phyloP scores from a whole-genome alignment of 2,888 invertebrate species.

The Dendrolimus houi region DNA sequence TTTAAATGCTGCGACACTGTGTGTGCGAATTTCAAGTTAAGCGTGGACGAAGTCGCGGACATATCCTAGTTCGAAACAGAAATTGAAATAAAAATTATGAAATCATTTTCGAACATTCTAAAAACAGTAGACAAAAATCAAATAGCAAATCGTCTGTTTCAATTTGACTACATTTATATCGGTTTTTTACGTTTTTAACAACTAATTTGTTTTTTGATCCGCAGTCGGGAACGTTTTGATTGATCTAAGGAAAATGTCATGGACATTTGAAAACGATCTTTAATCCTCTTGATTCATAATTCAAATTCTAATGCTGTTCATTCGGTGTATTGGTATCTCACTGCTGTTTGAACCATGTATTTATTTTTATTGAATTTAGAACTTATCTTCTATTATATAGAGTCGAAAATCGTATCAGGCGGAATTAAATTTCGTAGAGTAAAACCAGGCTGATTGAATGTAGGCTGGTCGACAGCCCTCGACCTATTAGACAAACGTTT shows the following conservation, averaged over 20 bases:
- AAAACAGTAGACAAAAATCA: background rate
- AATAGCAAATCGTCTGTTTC: constrained; percentile 6
- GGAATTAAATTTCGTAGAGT: constrained; percentile 1
- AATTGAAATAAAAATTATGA: background rate
- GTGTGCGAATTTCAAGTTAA: background rate
- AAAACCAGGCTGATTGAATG: constrained; percentile 13
- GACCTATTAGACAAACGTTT: constrained; percentile 10
- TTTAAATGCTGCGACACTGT: background rate
- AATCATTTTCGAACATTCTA: background rate
- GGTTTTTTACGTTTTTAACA: constrained; percentile 13
- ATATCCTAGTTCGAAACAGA: background rate
- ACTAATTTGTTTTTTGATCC: constrained; percentile 17
- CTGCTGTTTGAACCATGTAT: constrained; percentile 5
- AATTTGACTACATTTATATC: constrained; percentile 11
- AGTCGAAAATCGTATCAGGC: constrained; percentile 1
- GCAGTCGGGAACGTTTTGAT: constrained; percentile 5
- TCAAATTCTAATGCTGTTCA: constrained; percentile 6
- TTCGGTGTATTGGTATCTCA: constrained; percentile 9
- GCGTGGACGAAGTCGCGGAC: too few relatives aligned
- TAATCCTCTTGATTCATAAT: constrained; percentile 7
- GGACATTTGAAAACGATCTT: constrained; percentile 7
- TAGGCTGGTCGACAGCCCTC: constrained; percentile 8
- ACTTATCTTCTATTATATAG: constrained; percentile 6
- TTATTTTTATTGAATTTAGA: constrained; percentile 7
- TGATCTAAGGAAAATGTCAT: constrained; percentile 4